phyloP scores from a whole-genome alignment of 2,888 invertebrate species.

The Pseudeuparius sepicola region DNA sequence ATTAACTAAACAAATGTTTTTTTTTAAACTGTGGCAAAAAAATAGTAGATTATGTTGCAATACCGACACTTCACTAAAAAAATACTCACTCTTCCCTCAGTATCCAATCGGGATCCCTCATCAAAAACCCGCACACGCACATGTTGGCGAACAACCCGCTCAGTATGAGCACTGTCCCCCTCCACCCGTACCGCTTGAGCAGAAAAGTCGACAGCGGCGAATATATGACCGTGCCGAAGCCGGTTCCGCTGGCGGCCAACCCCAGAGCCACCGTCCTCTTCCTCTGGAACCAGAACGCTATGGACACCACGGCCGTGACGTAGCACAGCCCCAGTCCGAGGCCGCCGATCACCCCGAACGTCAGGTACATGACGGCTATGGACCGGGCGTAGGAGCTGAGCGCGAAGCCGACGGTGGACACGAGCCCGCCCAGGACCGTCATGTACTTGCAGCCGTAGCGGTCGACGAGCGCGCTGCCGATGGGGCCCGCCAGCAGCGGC shows the following conservation, averaged over 20 bases:
- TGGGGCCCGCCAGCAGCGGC: conserved; percentile 62
- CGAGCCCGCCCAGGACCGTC: conserved; percentile 52
- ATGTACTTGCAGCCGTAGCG: conserved; percentile 53
- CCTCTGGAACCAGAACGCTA: conserved; percentile 89
- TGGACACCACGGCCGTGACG: conserved; percentile 86
- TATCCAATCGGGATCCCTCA: conserved; percentile 85
- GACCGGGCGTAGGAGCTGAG: conserved; percentile 60
- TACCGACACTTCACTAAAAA: too few relatives aligned
- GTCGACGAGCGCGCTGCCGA: conserved; percentile 77
- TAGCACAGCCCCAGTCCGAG: conserved; percentile 76
- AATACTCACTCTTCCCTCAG: conserved; percentile 55
- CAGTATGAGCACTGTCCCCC: conserved; percentile 69
- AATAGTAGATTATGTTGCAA: too few relatives aligned
- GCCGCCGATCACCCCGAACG: conserved; percentile 78
- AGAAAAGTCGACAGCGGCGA: conserved; percentile 76
- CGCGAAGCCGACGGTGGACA: conserved; percentile 67
- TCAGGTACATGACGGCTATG: conserved; percentile 71
- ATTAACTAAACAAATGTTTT: too few relatives aligned
- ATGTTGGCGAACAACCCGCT: conserved; percentile 77
- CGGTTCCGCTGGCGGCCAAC: conserved; percentile 79
- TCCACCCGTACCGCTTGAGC: conserved; percentile 71
- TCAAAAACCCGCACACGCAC: conserved; percentile 76
- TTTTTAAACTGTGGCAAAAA: too few relatives aligned
- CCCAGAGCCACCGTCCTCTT: conserved; percentile 78
- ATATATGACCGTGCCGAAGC: conserved; percentile 80